These are phyloP conservation scores for Laspeyria flexula DNA, from an alignment of 2,888 invertebrate genomes.

Conservation along the genomic window DNA sequence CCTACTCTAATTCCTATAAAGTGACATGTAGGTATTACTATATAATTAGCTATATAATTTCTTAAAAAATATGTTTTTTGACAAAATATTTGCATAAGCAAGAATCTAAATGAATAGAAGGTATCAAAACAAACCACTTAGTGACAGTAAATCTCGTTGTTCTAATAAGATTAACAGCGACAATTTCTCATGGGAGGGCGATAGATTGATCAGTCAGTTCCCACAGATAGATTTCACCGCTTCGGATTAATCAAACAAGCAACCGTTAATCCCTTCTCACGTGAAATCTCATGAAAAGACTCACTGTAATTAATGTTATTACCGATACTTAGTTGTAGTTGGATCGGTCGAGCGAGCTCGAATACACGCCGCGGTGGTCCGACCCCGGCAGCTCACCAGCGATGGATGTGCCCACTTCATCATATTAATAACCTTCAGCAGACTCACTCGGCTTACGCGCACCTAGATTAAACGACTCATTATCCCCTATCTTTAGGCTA, in stretches of 20 bases:
- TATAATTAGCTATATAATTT: too few relatives aligned
- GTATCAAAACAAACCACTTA: constrained; percentile 6
- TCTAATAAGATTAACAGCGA: constrained; percentile 36
- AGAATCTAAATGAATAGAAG: too few relatives aligned
- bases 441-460: constrained; percentile 83
- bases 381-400: constrained; percentile 46
- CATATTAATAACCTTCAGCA: constrained; percentile 78
- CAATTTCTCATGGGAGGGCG: constrained; percentile 46
- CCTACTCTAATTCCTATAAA: too few relatives aligned
- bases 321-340: constrained; percentile 53
- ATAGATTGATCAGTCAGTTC: constrained; percentile 62
- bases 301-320: constrained; percentile 69
- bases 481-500: constrained; percentile 82
- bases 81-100: too few relatives aligned
- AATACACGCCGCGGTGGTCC: constrained; percentile 68
- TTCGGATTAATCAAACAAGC: constrained; percentile 76
- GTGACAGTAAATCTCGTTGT: constrained; percentile 19
- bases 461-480: constrained; percentile 77
- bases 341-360: constrained; percentile 45
- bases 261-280: constrained; percentile 76
- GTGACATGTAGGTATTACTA: too few relatives aligned
- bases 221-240: constrained; percentile 55
- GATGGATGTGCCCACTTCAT: constrained; percentile 75
- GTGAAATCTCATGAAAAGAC: constrained; percentile 74
- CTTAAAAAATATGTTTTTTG: too few relatives aligned